Evolutionary conservation across 2,113 vertebrate genomes (phyloP).

Genomic region (Chelonoidis abingdonii): DNA sequence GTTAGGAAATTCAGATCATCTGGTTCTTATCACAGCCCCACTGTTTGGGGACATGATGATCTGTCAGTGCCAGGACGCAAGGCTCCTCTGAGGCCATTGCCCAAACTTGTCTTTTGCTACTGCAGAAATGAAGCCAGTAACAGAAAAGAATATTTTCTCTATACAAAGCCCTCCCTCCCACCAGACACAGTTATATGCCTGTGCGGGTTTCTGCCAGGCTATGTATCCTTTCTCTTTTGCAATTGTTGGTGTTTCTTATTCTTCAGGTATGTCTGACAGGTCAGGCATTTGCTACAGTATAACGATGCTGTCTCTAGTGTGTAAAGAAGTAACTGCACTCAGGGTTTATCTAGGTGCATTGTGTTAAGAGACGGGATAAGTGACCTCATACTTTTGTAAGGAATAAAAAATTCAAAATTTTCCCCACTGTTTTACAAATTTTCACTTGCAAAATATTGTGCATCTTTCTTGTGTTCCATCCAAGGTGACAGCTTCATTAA

Average conservation of each 20-base stretch:
- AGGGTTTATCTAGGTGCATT: background rate
- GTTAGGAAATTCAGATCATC: slow-evolving; percentile 73
- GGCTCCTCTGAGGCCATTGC: slow-evolving; percentile 47
- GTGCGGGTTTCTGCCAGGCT: background rate
- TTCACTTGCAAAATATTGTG: slow-evolving; percentile 28
- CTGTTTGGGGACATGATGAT: slow-evolving; percentile 68
- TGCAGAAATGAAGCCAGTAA: slow-evolving; percentile 44
- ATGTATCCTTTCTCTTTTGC: background rate
- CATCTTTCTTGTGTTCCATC: slow-evolving; percentile 41
- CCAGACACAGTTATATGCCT: background rate
- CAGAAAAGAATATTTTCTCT: background rate
- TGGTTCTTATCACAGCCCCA: slow-evolving; percentile 73
- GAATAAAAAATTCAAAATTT: slow-evolving; percentile 21
- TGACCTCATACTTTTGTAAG: slow-evolving; percentile 18
- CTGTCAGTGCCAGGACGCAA: slow-evolving; percentile 67
- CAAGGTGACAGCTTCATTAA: slow-evolving; percentile 44
- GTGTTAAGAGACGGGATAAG: slow-evolving; percentile 13
- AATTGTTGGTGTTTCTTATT: background rate
- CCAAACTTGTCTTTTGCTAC: slow-evolving; percentile 69
- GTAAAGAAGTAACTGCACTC: background rate
- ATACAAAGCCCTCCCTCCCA: background rate
- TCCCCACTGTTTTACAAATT: slow-evolving; percentile 21
- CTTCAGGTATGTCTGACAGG: background rate
- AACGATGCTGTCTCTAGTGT: background rate
- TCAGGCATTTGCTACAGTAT: background rate